phyloP scores from a whole-genome alignment of 2,797 vertebrate species.

The Antrozous pallidus region DNA sequence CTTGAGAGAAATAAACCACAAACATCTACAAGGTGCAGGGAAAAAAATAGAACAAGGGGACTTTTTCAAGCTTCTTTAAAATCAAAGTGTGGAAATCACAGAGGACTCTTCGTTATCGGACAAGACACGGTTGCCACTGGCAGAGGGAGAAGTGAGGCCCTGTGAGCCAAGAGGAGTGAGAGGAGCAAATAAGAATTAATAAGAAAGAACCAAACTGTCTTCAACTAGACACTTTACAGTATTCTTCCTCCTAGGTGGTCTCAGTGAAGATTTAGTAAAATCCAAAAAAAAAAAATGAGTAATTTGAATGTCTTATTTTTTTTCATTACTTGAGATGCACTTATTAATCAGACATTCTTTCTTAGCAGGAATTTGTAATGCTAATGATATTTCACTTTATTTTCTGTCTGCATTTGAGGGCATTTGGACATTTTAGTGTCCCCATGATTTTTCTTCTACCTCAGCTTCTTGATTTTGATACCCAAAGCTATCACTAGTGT shows the following conservation, averaged over 20 bases:
- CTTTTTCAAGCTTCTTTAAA: neutral
- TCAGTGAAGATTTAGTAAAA: neutral
- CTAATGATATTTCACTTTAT: neutral
- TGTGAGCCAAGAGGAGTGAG: rapidly evolving
- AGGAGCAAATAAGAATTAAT: rapidly evolving
- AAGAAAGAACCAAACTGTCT: neutral
- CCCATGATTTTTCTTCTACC: neutral
- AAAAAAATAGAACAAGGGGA: neutral
- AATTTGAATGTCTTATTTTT: neutral
- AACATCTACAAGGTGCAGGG: neutral
- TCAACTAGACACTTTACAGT: rapidly evolving
- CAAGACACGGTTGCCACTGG: neutral
- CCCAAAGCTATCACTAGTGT: neutral
- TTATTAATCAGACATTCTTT: conserved; percentile 3
- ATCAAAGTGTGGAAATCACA: neutral
- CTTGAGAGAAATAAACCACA: neutral
- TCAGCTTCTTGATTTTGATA: neutral
- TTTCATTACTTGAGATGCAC: neutral
- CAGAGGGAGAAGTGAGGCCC: neutral
- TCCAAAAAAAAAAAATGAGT: neutral
- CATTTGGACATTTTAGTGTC: neutral
- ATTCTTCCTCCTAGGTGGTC: neutral
- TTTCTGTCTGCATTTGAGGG: neutral
- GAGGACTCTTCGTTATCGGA: neutral
- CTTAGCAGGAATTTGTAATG: neutral